Evolutionary conservation across 2,888 invertebrate genomes (phyloP).

Genomic region (Panzeria rudis): DNA sequence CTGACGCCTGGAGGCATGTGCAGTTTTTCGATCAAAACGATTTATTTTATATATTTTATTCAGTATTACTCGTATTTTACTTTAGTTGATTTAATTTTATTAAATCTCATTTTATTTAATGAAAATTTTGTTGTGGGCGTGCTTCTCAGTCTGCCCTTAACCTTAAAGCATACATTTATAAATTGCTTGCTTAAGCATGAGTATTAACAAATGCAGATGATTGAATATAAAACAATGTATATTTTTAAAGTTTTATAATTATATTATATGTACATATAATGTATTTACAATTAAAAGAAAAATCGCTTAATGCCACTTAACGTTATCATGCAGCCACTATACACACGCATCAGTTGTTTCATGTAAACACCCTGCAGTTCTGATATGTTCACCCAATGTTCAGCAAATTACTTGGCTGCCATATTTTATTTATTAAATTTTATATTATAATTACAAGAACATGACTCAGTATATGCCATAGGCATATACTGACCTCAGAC

Average conservation of each 20-base stretch:
- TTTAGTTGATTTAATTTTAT: too few relatives aligned
- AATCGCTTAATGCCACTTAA: conserved; percentile 58
- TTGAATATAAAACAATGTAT: neutral
- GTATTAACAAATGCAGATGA: neutral
- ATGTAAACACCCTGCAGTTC: neutral
- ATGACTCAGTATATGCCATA: too few relatives aligned
- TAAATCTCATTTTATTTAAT: neutral
- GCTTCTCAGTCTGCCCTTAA: neutral
- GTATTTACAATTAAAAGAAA: conserved; percentile 48
- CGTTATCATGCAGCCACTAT: conserved; percentile 17
- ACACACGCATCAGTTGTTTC: neutral
- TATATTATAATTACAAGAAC: neutral
- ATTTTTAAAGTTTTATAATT: neutral
- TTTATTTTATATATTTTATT: too few relatives aligned
- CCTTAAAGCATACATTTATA: neutral
- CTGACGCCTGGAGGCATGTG: too few relatives aligned
- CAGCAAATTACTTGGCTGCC: too few relatives aligned
- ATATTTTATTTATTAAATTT: neutral
- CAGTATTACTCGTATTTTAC: too few relatives aligned
- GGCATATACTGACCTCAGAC: too few relatives aligned
- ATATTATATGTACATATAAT: conserved; percentile 1
- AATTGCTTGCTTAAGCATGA: conserved; percentile 8
- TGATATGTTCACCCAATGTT: neutral
- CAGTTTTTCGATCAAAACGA: too few relatives aligned
- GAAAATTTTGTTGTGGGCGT: neutral